Evolutionary conservation across 2,888 invertebrate genomes (phyloP), one percentile per base, ranked within the genome.

Genomic region (Stomorhina lunata): DNA sequence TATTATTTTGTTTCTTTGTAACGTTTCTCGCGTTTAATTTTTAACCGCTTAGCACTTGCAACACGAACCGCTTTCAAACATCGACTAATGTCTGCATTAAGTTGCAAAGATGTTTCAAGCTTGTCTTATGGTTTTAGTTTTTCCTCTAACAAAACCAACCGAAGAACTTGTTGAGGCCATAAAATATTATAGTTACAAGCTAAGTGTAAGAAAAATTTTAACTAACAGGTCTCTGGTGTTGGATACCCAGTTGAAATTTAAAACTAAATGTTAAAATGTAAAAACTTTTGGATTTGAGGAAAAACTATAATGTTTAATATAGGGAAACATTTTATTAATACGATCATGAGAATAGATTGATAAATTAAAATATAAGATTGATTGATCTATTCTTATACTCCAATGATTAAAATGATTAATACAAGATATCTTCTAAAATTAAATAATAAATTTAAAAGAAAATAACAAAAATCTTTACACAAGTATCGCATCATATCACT

Each of bases 31-130:
- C 34, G 6, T 29, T 53, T 27, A 43, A 43, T n/a, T 65, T 69
- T 65, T 17, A 45, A 63, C 83, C 84, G 84, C 84, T 76, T 72
- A 77, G 66, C 81, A 84, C 84, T 84, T 85, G 85, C 88, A 88
- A 87, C 88, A 84, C 85, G 86, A 86, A 86, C 84, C 87, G 87
- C 88, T 86, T 86, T 87, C 86, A 84, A 86, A 88, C 86, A 85
- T 75, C 86, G 86, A 89, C 89, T 89, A 88, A 61, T 40, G 53
- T 59, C 79, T 76, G 25, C 65, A 76, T 76, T 83, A 32, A 76
- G 77, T 80, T 57, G 83, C 73, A 75, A 73, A 76, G 79, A 77
- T 75, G 80, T 80, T 76, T 71, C 82, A 66, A 82, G 79, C 82
- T 20, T 43, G 29, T 15, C 71, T 76, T 78, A 37, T 5, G 40